Evolutionary conservation across 2,797 vertebrate genomes (phyloP).

Genomic region (Malurus splendens): DNA sequence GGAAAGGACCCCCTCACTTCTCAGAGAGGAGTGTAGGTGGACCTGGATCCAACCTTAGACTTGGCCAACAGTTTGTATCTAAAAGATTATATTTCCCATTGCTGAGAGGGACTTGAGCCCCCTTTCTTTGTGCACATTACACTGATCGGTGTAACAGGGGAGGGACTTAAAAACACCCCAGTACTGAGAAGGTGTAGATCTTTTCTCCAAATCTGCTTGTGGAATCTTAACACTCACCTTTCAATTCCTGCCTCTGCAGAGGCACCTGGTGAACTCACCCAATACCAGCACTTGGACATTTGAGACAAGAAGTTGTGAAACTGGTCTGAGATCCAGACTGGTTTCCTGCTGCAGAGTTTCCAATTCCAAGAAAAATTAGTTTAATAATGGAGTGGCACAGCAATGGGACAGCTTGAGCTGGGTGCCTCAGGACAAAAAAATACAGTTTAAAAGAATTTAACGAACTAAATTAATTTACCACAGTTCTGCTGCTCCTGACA

Average conservation of each 20-base stretch:
- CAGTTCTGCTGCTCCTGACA: neutral
- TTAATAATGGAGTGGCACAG: neutral
- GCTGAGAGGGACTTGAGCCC: fast-evolving
- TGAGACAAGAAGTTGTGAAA: neutral
- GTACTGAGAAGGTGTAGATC: neutral
- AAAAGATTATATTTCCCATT: neutral
- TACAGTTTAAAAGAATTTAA: neutral
- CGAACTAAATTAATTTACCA: neutral
- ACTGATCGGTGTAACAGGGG: neutral
- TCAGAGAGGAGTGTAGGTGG: neutral
- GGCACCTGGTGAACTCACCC: neutral
- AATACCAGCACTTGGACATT: neutral
- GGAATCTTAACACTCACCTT: neutral
- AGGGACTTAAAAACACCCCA: neutral
- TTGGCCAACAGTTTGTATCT: neutral
- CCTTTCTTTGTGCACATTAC: neutral
- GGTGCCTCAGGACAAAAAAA: neutral
- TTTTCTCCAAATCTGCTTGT: neutral
- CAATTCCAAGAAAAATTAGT: neutral
- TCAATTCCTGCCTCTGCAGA: neutral
- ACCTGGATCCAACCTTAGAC: neutral
- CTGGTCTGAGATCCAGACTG: neutral
- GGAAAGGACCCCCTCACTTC: neutral
- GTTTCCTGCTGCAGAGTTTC: neutral
- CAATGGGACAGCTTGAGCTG: neutral